Evolutionary conservation across 2,113 vertebrate species (phyloP).

Genomic region (Solea senegalensis): DNA sequence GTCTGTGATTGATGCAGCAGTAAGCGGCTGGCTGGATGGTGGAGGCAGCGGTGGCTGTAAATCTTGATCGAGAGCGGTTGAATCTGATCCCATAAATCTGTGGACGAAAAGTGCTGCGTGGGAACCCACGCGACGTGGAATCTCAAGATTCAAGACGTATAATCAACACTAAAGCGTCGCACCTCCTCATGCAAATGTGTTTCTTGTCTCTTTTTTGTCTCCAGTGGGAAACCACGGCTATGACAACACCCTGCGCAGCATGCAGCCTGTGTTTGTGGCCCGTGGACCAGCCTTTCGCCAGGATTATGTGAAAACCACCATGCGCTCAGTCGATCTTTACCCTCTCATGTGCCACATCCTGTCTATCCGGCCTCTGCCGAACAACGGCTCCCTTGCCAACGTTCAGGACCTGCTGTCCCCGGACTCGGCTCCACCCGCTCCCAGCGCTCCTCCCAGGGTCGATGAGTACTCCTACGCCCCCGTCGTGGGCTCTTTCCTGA

Average conservation of each 20-base stretch:
- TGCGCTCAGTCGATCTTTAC: constrained; percentile 90
- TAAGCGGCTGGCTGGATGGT: constrained; percentile 11
- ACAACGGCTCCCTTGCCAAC: constrained; percentile 87
- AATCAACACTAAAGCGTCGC: neutral
- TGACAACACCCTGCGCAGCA: constrained; percentile 87
- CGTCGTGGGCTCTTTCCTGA: constrained; percentile 83
- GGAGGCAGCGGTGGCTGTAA: constrained; percentile 5
- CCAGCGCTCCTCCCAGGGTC: constrained; percentile 31
- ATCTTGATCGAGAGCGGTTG: constrained; percentile 18
- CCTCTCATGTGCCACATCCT: constrained; percentile 91
- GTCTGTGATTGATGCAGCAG: constrained; percentile 34
- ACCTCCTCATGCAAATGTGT: neutral
- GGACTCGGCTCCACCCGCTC: constrained; percentile 20
- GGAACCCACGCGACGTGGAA: constrained; percentile 5
- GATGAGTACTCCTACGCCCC: constrained; percentile 76
- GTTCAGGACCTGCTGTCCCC: constrained; percentile 83
- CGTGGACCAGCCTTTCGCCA: constrained; percentile 89
- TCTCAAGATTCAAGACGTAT: neutral
- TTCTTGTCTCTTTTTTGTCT: constrained; percentile 26
- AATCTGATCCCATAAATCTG: constrained; percentile 24
- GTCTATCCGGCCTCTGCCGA: constrained; percentile 80
- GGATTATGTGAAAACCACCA: constrained; percentile 82
- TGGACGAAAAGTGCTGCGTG: neutral
- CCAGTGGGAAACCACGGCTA: constrained; percentile 94
- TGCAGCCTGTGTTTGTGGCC: constrained; percentile 92